These are phyloP conservation scores for Anseranas semipalmata DNA, from an alignment of 2,113 vertebrate species.

Conservation along the genomic window DNA sequence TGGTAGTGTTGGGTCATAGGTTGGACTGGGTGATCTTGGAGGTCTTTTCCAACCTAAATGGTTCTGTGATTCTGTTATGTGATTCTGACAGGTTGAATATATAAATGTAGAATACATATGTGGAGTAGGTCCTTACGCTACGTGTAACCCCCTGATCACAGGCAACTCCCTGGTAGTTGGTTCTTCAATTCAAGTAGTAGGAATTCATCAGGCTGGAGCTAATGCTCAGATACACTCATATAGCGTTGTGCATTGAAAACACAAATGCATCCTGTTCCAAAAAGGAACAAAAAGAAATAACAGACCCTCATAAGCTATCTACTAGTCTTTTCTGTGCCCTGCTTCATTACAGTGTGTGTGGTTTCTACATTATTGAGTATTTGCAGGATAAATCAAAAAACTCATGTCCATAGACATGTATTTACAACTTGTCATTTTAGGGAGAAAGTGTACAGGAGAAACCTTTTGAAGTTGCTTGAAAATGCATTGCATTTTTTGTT, in stretches of 20 bases:
- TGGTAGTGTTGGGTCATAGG: no score
- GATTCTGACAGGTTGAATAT: no score
- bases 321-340: not conserved
- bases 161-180: not conserved
- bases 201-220: no score
- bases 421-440: not conserved
- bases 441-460: not conserved
- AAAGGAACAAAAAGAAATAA: not conserved
- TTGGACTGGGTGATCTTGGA: no score
- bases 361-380: not conserved
- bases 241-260: not conserved
- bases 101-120: no score
- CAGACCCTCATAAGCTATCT: not conserved
- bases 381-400: not conserved
- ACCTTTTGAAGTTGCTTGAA: not conserved
- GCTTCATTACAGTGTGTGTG: not conserved
- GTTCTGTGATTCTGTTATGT: no score
- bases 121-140: not conserved
- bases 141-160: not conserved
- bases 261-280: not conserved
- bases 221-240: not conserved
- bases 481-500: rapidly evolving
- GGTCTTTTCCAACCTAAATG: no score
- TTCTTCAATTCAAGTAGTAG: not conserved
- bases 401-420: not conserved